Conservation (phyloP, 1,140 invertebrate genomes). For the Cardiocondyla obscurior region DNA sequence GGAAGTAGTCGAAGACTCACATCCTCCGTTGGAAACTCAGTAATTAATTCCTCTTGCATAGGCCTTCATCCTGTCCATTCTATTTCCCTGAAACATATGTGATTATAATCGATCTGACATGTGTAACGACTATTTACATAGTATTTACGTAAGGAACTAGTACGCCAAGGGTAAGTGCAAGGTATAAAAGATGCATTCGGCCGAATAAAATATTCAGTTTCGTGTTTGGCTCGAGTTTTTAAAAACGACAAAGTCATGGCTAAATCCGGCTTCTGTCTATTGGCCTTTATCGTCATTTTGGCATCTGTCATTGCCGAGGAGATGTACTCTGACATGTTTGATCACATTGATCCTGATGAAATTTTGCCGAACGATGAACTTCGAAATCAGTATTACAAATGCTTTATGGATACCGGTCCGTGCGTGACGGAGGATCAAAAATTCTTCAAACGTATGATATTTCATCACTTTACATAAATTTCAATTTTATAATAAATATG, state of each 20-base stretch:
- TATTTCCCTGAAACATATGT: background rate
- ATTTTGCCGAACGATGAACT: conserved; percentile 50
- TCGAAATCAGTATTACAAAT: conserved; percentile 75
- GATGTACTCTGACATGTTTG: conserved; percentile 45
- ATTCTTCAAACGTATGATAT: conserved; percentile 72
- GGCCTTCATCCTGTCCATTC: background rate
- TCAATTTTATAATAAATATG: background rate
- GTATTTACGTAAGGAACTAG: conserved; percentile 28
- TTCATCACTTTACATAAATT: background rate
- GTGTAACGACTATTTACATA: conserved; percentile 26
- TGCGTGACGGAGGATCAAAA: conserved; percentile 72
- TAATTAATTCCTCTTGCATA: conserved; percentile 26
- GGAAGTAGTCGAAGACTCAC: background rate
- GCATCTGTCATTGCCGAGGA: conserved; percentile 7
- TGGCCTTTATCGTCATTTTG: background rate
- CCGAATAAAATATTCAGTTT: conserved; percentile 22
- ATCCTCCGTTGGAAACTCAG: background rate
- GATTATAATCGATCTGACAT: conserved; percentile 14
- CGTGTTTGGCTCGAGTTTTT: background rate
- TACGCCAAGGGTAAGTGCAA: conserved; percentile 2
- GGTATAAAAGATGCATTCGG: conserved; percentile 14
- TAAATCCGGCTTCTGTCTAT: background rate
- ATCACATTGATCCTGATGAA: conserved; percentile 42
- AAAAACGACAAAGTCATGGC: conserved; percentile 10
- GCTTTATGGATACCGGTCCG: conserved; percentile 79